A percentile compares a stretch with the other conserved stretches of the same genome.
Conservation (phyloP, 1,140 invertebrate species). For the Drosophila takahashii region DNA sequence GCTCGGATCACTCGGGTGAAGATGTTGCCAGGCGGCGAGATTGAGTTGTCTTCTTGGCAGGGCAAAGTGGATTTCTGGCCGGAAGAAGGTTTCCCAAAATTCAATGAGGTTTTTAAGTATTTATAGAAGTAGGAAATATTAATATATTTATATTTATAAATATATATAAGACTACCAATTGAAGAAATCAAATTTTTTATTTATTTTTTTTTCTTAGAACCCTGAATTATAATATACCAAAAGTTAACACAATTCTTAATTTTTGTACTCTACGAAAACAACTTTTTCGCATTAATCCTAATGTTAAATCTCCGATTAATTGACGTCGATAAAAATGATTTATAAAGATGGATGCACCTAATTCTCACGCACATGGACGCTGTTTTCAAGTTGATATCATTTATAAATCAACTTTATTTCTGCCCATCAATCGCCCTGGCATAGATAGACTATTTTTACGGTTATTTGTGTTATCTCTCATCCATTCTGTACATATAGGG, state of each 20-base stretch:
- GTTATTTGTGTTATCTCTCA: constrained; percentile 23
- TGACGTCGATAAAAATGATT: constrained; percentile 34
- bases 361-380: constrained; percentile 23
- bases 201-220: too few species aligned
- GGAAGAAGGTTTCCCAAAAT: constrained; percentile 23
- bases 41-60: constrained; percentile 32
- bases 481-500: constrained; percentile 1
- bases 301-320: constrained; percentile 27
- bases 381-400: constrained; percentile 33
- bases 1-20: constrained; percentile 19
- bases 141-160: too few species aligned
- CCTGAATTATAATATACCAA: background rate
- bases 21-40: constrained; percentile 34
- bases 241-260: background rate
- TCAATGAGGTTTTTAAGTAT: constrained; percentile 2
- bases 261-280: background rate
- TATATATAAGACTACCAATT: too few species aligned
- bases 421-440: constrained; percentile 27
- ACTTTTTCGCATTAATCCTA: background rate
- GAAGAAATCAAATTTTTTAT: too few species aligned
- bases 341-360: constrained; percentile 40
- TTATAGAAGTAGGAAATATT: background rate
- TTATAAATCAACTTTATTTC: constrained; percentile 47
- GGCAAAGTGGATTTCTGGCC: constrained; percentile 8
- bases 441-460: constrained; percentile 41